Conservation (phyloP, 2,888 invertebrate genomes). For the Desoria tigrina region DNA sequence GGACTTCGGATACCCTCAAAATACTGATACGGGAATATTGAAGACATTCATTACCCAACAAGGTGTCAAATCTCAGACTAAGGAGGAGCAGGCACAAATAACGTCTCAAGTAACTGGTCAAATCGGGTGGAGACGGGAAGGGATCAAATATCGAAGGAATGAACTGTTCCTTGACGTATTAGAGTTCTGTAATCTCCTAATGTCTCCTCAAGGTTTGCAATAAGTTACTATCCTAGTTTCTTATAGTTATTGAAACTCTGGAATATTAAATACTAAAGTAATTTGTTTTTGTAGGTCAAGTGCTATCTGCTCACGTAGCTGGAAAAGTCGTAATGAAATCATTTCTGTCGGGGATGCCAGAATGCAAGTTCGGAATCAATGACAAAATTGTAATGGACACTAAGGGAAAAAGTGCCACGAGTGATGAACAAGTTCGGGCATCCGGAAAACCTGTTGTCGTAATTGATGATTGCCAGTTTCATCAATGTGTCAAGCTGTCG, state of each 20-base stretch:
- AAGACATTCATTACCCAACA: conserved; percentile 99
- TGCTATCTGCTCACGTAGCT: conserved; percentile 97
- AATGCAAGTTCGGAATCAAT: conserved; percentile 77
- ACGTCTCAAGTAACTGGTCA: conserved; percentile 98
- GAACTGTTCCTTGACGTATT: conserved; percentile 97
- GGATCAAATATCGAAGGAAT: conserved; percentile 97
- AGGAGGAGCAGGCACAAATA: conserved; percentile 99
- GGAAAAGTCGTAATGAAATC: conserved; percentile 99
- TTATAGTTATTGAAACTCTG: not conserved
- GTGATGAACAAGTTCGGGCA: conserved; percentile 72
- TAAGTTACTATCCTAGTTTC: not conserved
- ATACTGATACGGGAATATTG: conserved; percentile 97
- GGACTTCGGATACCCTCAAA: conserved; percentile 99
- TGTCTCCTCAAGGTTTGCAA: conserved; percentile 92
- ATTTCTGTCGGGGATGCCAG: conserved; percentile 99
- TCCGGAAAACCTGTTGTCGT: conserved; percentile 99
- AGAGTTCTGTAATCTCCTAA: conserved; percentile 96
- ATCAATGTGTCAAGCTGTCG: conserved; percentile 98
- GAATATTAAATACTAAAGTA: too few species aligned
- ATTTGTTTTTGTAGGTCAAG: conserved; percentile 72
- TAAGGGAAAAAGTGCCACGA: conserved; percentile 74
- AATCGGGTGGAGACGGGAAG: conserved; percentile 98
- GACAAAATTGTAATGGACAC: conserved; percentile 87
- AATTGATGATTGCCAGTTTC: conserved; percentile 99
- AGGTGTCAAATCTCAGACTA: conserved; percentile 96